Percentiles rank a stretch among this genome's conserved stretches.
These are phyloP conservation scores for Scomber scombrus DNA, from an alignment of 2,113 vertebrate species.

Conservation along the genomic window DNA sequence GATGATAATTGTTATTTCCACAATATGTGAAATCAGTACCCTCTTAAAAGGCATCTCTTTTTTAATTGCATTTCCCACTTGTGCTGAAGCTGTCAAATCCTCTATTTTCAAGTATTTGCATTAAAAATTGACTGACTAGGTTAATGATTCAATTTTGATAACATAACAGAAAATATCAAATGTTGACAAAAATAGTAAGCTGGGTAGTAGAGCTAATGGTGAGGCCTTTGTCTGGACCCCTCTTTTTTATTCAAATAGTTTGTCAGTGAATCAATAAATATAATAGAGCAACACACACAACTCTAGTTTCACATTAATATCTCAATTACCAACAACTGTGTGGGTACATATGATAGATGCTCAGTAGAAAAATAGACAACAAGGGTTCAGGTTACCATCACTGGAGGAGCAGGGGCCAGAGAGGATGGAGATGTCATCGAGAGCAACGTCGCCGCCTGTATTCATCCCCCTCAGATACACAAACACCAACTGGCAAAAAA, in stretches of 20 bases:
- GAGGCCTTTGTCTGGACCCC: too few species aligned
- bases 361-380: background rate
- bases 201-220: too few species aligned
- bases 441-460: conserved; percentile 71
- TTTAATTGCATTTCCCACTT: too few species aligned
- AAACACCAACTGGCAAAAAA: conserved; percentile 79
- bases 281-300: too few species aligned
- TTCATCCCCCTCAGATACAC: conserved; percentile 73
- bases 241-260: too few species aligned
- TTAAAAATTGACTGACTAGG: background rate
- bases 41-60: background rate
- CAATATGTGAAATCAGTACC: background rate
- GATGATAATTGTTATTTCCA: background rate
- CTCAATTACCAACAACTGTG: background rate
- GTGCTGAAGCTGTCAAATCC: background rate
- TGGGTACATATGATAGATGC: background rate
- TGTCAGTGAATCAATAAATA: too few species aligned
- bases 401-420: conserved; percentile 61
- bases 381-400: conserved; percentile 47
- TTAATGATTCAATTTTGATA: background rate
- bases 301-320: too few species aligned
- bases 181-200: too few species aligned
- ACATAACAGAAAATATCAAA: background rate
- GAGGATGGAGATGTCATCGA: conserved; percentile 78
- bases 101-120: background rate